Percentiles rank a stretch among this genome's conserved stretches.
phyloP scores from a whole-genome alignment of 2,797 vertebrate species.

The Chiloscyllium punctatum region DNA sequence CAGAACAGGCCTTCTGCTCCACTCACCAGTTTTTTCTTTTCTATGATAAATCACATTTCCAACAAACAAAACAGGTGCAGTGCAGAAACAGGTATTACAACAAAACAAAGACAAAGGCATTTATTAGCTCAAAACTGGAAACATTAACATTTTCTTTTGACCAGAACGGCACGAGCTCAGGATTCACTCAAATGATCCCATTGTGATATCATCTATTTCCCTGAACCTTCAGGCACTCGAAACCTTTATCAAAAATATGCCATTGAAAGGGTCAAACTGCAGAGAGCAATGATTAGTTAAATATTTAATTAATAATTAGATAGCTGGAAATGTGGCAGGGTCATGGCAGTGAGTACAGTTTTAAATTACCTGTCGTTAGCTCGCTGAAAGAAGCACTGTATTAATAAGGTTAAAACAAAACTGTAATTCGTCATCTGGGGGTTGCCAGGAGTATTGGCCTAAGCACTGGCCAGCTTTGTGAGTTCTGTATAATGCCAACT shows the following conservation, averaged over 20 bases:
- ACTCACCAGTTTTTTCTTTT: neutral
- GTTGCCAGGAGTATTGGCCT: slow-evolving; percentile 51
- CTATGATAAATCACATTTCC: neutral
- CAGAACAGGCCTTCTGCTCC: neutral
- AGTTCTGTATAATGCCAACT: slow-evolving; percentile 56
- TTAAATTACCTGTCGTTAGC: slow-evolving; percentile 15
- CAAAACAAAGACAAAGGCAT: neutral
- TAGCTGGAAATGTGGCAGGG: neutral
- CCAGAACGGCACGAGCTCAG: neutral
- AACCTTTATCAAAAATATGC: neutral
- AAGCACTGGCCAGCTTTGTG: slow-evolving; percentile 51
- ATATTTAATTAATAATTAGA: slow-evolving; percentile 28
- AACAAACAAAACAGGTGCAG: neutral
- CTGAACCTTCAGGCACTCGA: neutral
- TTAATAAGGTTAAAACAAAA: slow-evolving; percentile 54
- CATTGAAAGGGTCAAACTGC: neutral
- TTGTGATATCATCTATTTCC: neutral
- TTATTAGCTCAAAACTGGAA: slow-evolving; percentile 5
- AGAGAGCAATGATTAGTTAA: slow-evolving; percentile 15
- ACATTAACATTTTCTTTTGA: neutral
- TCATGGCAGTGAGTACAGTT: neutral
- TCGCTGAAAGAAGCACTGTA: neutral
- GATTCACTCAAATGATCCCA: neutral
- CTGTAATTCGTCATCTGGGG: slow-evolving; percentile 55
- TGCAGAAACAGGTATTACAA: neutral